A percentile compares a stretch with the other conserved stretches of the same genome.
Evolutionary conservation across 2,797 vertebrate species (phyloP).

Genomic region (Pteronotus mesoamericanus): DNA sequence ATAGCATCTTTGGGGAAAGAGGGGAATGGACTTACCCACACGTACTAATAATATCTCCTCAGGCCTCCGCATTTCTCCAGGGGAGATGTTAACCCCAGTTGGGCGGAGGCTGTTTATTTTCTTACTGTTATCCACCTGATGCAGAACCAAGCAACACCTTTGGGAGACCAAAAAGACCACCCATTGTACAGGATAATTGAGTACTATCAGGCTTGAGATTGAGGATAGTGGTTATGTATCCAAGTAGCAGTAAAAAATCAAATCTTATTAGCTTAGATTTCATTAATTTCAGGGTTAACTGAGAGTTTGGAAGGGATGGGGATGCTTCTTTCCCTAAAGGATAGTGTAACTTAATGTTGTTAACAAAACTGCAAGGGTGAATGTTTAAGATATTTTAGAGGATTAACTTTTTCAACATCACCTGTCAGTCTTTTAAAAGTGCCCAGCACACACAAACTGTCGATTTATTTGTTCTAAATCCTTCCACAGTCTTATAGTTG

Average conservation of each 20-base stretch:
- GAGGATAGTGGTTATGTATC: background rate
- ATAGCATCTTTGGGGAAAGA: background rate
- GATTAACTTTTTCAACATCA: background rate
- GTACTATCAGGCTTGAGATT: background rate
- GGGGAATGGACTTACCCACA: background rate
- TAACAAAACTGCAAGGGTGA: background rate
- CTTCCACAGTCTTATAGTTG: background rate
- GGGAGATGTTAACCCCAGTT: background rate
- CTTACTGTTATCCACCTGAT: background rate
- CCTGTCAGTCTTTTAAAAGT: background rate
- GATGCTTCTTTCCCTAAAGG: background rate
- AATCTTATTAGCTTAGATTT: conserved; percentile 19
- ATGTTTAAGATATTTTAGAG: background rate
- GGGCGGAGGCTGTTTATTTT: background rate
- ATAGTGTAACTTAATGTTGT: background rate
- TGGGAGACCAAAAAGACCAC: background rate
- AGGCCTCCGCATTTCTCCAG: background rate
- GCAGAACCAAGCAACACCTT: background rate
- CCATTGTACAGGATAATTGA: conserved; percentile 24
- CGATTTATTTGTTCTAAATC: background rate
- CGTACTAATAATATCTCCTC: background rate
- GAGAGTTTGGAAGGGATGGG: background rate
- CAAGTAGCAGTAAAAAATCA: conserved; percentile 26
- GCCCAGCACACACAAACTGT: background rate
- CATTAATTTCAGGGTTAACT: background rate